Percentiles rank a stretch among this genome's conserved stretches.
phyloP scores from a whole-genome alignment of 2,797 vertebrate species.

The Schizopygopsis malacanthus region DNA sequence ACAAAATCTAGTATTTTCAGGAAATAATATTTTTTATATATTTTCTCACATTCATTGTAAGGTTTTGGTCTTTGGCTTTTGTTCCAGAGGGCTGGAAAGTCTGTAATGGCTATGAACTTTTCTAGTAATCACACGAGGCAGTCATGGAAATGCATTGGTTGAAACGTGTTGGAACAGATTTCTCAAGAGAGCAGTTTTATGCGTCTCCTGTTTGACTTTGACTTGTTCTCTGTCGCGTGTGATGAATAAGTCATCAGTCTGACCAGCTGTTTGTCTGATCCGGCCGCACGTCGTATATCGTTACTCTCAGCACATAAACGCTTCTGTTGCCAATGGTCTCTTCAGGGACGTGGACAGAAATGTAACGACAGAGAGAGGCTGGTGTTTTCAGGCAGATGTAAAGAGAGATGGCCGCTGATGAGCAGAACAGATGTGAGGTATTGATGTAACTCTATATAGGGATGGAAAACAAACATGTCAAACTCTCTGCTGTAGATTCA shows the following conservation, averaged over 20 bases:
- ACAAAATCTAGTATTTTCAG: no score
- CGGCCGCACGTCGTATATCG: slow-evolving; percentile 56
- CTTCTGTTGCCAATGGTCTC: slow-evolving; percentile 32
- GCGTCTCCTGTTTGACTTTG: slow-evolving; percentile 7
- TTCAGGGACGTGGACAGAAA: slow-evolving; percentile 44
- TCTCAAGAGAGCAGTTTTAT: not conserved
- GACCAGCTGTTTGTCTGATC: slow-evolving; percentile 43
- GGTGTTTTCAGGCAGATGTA: not conserved
- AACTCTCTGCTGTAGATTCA: not conserved
- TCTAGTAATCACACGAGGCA: not conserved
- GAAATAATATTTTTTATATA: no score
- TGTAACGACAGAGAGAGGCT: slow-evolving; percentile 36
- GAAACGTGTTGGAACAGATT: not conserved
- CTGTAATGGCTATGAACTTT: not conserved
- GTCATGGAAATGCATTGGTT: not conserved
- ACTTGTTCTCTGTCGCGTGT: not conserved
- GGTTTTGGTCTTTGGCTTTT: not conserved
- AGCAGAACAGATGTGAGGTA: slow-evolving; percentile 11
- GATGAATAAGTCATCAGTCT: slow-evolving; percentile 35
- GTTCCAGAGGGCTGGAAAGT: not conserved
- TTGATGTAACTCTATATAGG: not conserved
- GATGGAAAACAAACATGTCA: not conserved
- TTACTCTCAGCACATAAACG: slow-evolving; percentile 50
- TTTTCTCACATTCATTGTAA: not conserved
- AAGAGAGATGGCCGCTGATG: not conserved